Evolutionary conservation across 92 coral and sea anemone genomes (phyloP).

Genomic region (Palythoa grandiflora): DNA sequence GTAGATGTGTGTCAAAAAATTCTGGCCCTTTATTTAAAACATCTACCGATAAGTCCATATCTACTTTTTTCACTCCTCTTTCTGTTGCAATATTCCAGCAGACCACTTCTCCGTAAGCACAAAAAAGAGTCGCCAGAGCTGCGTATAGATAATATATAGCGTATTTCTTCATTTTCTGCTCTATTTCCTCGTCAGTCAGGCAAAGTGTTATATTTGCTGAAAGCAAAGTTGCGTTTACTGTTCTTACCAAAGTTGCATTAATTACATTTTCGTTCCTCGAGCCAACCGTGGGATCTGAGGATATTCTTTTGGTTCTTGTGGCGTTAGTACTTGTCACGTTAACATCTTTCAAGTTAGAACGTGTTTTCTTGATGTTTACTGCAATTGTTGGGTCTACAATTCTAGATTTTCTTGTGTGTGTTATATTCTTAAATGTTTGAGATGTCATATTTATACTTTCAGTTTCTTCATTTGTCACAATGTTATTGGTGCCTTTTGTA

Average conservation of each 20-base stretch:
- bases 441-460: conserved; percentile 27
- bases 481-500: conserved; percentile 23
- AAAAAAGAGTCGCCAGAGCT: conserved; percentile 84
- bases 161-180: conserved; percentile 79
- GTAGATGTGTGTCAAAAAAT: conserved; percentile 27
- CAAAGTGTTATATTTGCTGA: conserved; percentile 46
- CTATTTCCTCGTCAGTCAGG: conserved; percentile 60
- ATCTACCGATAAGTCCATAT: conserved; percentile 54
- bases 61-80: conserved; percentile 63
- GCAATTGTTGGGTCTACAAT: neutral
- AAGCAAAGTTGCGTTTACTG: conserved; percentile 16
- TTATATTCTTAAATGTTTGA: neutral
- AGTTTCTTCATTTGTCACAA: conserved; percentile 32
- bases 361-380: neutral
- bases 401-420: neutral
- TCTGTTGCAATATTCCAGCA: conserved; percentile 90
- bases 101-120: conserved; percentile 91
- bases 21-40: conserved; percentile 54
- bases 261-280: neutral
- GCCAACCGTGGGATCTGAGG: neutral
- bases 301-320: conserved; percentile 25
- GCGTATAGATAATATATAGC: conserved; percentile 84
- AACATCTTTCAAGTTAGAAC: conserved; percentile 13
- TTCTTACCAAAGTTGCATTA: conserved; percentile 23
- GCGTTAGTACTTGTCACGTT: conserved; percentile 36